These are phyloP conservation scores for Anoplolepis gracilipes DNA, from an alignment of 1,140 invertebrate genomes.

Conservation along the genomic window DNA sequence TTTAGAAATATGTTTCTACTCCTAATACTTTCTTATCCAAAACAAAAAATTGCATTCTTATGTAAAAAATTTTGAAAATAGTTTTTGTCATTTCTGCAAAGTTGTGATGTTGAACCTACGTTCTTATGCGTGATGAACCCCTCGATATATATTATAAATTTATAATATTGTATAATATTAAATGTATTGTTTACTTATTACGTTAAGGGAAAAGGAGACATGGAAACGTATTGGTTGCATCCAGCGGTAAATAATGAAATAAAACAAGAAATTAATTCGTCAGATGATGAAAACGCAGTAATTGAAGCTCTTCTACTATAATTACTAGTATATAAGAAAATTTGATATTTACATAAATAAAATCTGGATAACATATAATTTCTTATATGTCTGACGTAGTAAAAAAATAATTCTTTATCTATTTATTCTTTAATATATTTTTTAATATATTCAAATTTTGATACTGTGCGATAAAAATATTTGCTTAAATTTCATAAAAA, in stretches of 20 bases:
- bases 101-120: too few relatives aligned
- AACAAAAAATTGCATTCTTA: too few relatives aligned
- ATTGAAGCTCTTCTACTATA: slow-evolving; percentile 52
- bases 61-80: too few relatives aligned
- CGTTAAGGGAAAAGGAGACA: slow-evolving; percentile 93
- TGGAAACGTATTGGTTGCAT: slow-evolving; percentile 94
- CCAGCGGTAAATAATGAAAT: slow-evolving; percentile 80
- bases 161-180: too few relatives aligned
- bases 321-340: slow-evolving; percentile 66
- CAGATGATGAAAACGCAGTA: slow-evolving; percentile 33
- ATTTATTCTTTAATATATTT: neutral
- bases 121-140: too few relatives aligned
- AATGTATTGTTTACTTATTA: slow-evolving; percentile 58
- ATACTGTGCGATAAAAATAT: neutral
- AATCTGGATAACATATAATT: neutral
- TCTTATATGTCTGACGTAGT: neutral
- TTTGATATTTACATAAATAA: slow-evolving; percentile 20
- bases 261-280: slow-evolving; percentile 7
- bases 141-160: neutral
- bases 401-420: neutral
- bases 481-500: neutral
- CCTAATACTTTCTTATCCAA: too few relatives aligned
- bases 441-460: neutral
- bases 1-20: too few relatives aligned
- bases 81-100: too few relatives aligned